Base-by-base conservation (phyloP, 1,140 invertebrate genomes). In the Solenopsis fugax region DNA sequence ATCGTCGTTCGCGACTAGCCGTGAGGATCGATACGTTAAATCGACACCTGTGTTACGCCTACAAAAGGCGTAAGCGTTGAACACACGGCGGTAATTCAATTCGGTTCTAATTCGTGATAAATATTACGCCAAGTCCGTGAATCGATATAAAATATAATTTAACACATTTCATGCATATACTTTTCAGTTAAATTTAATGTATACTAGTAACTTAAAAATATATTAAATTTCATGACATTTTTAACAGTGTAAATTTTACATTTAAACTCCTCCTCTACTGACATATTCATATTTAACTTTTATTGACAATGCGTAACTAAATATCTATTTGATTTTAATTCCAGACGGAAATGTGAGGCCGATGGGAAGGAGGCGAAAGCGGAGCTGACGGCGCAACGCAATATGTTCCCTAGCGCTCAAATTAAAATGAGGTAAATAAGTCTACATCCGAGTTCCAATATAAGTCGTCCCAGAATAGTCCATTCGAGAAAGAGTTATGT, bases 341-440 rank as follows among this genome's bases (percentile, higher is more conserved):
- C 0, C 93, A 95, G 95, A 92, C 95, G 95, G 93, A 95, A 95
- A 95, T 96, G 96, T 96, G 96, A 97, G 92, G 95, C 95, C 91
- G 96, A 96, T 85, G 95, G 93, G 87, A 96, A 96, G 94, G 96
- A 96, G 93, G 95, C 95, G 85, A 96, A 96, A 95, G 89, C 93
- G 82, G 96, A 97, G 93, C 93, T 96, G 91, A 96, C 96, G 88
- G 94, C 95, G 82, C 93, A 95, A 90, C 94, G 96, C 93, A 96
- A 95, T 93, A 96, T 96, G 95, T 96, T 96, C 93, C 96, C 96
- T 89, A 96, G 95, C 93, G 95, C 96, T 92, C 96, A 96, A 94
- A 96, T 97, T 93, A 97, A 97, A 96, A 96, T 96, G 96, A 96
- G 96, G 96, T 96, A 95, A 93, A 91, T 88, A 85, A 80, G 85